Base-by-base conservation (phyloP, 2,888 invertebrate species). In the Tineola bisselliella region DNA sequence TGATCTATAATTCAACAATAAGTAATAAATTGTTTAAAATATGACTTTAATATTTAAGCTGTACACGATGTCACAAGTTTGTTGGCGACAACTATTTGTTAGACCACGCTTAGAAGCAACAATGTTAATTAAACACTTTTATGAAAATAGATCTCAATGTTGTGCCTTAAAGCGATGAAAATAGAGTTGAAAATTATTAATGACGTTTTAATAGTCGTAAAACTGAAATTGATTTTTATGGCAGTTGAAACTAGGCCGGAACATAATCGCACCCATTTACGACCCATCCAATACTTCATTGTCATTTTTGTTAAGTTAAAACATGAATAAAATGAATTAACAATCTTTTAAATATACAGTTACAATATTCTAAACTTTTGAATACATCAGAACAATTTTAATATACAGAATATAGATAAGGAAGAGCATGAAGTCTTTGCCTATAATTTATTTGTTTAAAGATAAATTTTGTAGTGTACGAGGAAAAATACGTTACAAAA, bases 181-280 rank as follows among this genome's bases (percentile, higher is more conserved):
- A 38, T 38, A 38, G 11, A 38, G 38, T 38, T 38, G 11, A 38
- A 38, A 38, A 38, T 38, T 38, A 2, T 6, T 6, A 38, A 38
- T 2, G n/a, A n/a, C 10, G 1, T 12, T 38, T 38, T 3, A 38
- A 38, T 38, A 38, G 38, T 38, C 38, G 38, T 38, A 38, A 38
- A 38, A 38, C n/a, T 38, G 38, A 38, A 38, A 38, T 38, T 38
- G 38, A 8, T 38, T 38, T 38, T 38, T 38, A 38, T 38, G 38
- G 38, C 10, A 12, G 17, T 48, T 17, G 56, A 25, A 56, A 56
- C 56, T 56, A 56, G 56, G 56, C 56, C 56, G 56, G 56, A 56
- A 25, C 56, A 56, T 56, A 56, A 56, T 56, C 56, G 56, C 25
- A n/a, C 30, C 56, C 56, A 56, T 56, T 56, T 56, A 56, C 56